phyloP scores from a whole-genome alignment of 2,797 vertebrate species.

The Tangara arthus region DNA sequence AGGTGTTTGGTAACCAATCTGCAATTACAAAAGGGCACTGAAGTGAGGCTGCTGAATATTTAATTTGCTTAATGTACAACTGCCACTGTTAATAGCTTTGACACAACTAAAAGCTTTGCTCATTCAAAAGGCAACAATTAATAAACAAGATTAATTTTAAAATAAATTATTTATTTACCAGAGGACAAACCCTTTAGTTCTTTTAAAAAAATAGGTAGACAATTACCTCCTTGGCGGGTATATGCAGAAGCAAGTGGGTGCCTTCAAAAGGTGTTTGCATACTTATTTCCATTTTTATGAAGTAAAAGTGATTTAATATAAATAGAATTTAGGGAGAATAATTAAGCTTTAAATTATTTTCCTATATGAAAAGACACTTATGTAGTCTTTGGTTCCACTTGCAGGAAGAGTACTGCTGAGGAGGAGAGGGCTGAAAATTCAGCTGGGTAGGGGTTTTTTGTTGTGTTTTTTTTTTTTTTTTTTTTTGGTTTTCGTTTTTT shows the following conservation, averaged over 20 bases:
- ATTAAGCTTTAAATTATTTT: background rate
- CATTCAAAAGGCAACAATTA: constrained; percentile 29
- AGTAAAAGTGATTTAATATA: background rate
- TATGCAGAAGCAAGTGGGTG: background rate
- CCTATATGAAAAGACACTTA: background rate
- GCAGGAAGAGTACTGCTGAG: background rate
- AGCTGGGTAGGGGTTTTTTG: background rate
- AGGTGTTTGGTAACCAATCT: background rate
- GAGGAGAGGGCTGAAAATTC: background rate
- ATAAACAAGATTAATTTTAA: constrained; percentile 29
- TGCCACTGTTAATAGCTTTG: constrained; percentile 18
- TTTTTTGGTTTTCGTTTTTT: too few species aligned
- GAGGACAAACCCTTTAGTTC: background rate
- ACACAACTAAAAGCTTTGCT: constrained; percentile 51
- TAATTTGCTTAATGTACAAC: constrained; percentile 21
- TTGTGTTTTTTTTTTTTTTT: background rate
- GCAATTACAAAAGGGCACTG: background rate
- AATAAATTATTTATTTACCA: background rate
- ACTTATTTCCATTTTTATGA: background rate
- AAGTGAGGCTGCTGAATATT: constrained; percentile 36
- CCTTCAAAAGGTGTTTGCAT: background rate
- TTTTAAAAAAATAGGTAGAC: background rate
- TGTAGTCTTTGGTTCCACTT: background rate
- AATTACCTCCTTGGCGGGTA: background rate
- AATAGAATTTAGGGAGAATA: background rate